A percentile compares a stretch with the other conserved stretches of the same genome.
These are phyloP conservation scores for Chrysochloris asiatica DNA, from an alignment of 2,113 vertebrate species.

Conservation along the genomic window DNA sequence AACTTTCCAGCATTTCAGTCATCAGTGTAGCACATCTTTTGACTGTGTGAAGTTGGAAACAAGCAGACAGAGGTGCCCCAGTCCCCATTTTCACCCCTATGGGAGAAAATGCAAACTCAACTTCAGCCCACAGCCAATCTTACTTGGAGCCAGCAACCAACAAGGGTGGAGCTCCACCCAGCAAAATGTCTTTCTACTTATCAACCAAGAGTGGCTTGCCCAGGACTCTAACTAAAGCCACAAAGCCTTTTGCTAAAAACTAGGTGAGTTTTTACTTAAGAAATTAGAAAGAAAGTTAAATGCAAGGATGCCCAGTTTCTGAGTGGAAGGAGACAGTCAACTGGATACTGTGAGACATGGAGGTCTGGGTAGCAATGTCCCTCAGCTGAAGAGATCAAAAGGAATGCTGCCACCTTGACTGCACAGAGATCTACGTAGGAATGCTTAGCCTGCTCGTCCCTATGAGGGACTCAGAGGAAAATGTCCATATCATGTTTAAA, in stretches of 20 bases:
- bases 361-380: no score
- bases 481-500: background rate
- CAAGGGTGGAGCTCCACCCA: background rate
- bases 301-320: background rate
- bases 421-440: background rate
- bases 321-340: no score
- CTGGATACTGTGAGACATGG: background rate
- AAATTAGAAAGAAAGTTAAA: background rate
- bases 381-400: background rate
- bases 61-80: background rate
- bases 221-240: background rate
- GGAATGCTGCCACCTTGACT: background rate
- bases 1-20: background rate
- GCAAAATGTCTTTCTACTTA: no score
- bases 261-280: no score
- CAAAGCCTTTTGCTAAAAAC: background rate
- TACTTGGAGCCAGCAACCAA: background rate
- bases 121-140: background rate
- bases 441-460: background rate
- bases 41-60: background rate
- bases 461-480: no score
- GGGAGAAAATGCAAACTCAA: background rate
- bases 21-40: background rate
- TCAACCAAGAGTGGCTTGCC: background rate
- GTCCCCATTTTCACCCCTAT: background rate